A percentile compares a stretch with the other conserved stretches of the same genome.
Evolutionary conservation across 1,140 invertebrate species (phyloP).

Genomic region (Drosophila hydei): DNA sequence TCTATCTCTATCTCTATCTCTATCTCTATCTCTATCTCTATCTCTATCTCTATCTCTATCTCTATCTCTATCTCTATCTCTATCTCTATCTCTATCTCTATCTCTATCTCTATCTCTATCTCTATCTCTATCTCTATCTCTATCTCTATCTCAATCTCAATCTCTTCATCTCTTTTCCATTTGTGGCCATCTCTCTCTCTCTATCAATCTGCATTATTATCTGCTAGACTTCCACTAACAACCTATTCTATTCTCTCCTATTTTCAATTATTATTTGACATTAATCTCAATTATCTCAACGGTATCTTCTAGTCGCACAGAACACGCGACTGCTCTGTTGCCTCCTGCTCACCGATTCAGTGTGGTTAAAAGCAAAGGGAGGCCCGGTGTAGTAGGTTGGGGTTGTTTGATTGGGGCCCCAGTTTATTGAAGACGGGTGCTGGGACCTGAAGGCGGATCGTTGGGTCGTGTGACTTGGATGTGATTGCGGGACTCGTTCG

Average conservation of each 20-base stretch:
- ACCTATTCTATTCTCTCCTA: too few species aligned
- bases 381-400: background rate
- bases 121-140: background rate
- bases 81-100: too few species aligned
- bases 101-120: background rate
- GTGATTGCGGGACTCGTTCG: conserved; percentile 55
- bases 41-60: background rate
- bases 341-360: conserved; percentile 1
- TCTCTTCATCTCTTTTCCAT: too few species aligned
- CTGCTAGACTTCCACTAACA: too few species aligned
- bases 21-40: too few species aligned
- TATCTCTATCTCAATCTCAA: too few species aligned
- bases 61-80: too few species aligned
- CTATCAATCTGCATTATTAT: too few species aligned
- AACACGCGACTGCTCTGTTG: background rate
- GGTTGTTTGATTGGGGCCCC: background rate
- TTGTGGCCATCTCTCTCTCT: too few species aligned
- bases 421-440: background rate
- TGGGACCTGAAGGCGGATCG: conserved; percentile 29
- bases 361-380: background rate
- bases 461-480: conserved; percentile 64
- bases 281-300: background rate
- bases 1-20: background rate
- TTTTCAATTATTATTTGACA: too few species aligned
- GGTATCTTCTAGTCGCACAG: background rate